Evolutionary conservation across 2,113 vertebrate species (phyloP).

Genomic region (Microtus ochrogaster): DNA sequence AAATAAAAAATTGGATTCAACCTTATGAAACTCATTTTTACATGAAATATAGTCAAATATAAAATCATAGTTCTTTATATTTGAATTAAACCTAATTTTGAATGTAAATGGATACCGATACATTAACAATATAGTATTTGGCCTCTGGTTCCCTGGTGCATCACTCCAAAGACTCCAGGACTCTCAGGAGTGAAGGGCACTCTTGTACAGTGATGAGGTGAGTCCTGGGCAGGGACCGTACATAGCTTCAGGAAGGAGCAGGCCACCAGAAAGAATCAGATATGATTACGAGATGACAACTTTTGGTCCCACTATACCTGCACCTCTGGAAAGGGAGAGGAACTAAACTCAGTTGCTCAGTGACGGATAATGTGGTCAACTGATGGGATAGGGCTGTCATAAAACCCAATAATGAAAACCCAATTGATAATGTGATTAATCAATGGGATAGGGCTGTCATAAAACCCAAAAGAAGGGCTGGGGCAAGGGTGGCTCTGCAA

Average conservation of each 20-base stretch:
- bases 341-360: not conserved
- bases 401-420: no score
- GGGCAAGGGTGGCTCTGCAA: not conserved
- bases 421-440: no score
- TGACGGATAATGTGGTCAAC: not conserved
- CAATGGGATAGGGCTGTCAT: no score
- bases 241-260: not conserved
- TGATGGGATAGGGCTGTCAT: no score
- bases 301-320: not conserved
- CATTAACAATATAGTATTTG: not conserved
- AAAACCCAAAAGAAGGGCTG: not conserved
- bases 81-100: slow-evolving; percentile 15
- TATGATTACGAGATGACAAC: no score
- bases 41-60: slow-evolving; percentile 30
- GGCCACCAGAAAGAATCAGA: not conserved
- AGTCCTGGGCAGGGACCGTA: not conserved
- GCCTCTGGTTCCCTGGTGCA: not conserved
- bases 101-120: not conserved
- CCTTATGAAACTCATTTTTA: slow-evolving; percentile 10
- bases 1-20: not conserved
- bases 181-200: not conserved
- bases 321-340: not conserved
- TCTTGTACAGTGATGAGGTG: not conserved
- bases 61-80: not conserved
- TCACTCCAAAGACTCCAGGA: not conserved